Percentiles rank a stretch among this genome's conserved stretches.
Conservation (phyloP, 1,140 invertebrate species). For the Batillaria attramentaria region DNA sequence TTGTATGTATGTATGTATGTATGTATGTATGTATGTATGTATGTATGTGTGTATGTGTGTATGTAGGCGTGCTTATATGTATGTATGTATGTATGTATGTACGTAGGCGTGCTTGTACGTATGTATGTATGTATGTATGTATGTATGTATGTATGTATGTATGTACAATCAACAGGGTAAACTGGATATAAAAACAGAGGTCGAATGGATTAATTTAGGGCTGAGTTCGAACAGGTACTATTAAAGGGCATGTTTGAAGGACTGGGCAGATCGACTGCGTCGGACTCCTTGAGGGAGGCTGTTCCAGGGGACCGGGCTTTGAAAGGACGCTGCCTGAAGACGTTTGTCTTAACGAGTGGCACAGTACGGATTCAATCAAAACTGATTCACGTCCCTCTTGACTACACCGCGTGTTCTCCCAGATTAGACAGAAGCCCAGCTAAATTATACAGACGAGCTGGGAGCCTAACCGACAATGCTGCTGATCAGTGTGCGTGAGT, state of each 20-base stretch:
- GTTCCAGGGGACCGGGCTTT: background rate
- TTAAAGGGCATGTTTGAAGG: background rate
- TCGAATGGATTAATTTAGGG: background rate
- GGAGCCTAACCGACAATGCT: too few relatives aligned
- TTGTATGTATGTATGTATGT: slow-evolving; percentile 21
- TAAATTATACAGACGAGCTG: too few relatives aligned
- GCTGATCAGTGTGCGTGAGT: too few relatives aligned
- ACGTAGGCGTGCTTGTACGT: background rate
- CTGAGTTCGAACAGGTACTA: background rate
- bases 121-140: background rate
- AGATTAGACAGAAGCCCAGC: too few relatives aligned
- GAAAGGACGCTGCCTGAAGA: background rate
- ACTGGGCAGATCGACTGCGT: background rate
- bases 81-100: slow-evolving; percentile 3
- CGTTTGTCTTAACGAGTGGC: too few relatives aligned
- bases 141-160: background rate
- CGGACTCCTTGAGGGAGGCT: background rate
- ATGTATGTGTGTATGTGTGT: background rate
- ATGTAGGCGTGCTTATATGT: background rate
- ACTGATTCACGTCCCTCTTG: too few relatives aligned
- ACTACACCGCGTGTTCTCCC: too few relatives aligned
- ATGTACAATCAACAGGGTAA: background rate
- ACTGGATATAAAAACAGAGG: background rate
- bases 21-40: slow-evolving; percentile 1
- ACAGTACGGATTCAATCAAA: too few relatives aligned